Evolutionary conservation across 2,888 invertebrate genomes (phyloP).

Genomic region (Hyalella azteca): DNA sequence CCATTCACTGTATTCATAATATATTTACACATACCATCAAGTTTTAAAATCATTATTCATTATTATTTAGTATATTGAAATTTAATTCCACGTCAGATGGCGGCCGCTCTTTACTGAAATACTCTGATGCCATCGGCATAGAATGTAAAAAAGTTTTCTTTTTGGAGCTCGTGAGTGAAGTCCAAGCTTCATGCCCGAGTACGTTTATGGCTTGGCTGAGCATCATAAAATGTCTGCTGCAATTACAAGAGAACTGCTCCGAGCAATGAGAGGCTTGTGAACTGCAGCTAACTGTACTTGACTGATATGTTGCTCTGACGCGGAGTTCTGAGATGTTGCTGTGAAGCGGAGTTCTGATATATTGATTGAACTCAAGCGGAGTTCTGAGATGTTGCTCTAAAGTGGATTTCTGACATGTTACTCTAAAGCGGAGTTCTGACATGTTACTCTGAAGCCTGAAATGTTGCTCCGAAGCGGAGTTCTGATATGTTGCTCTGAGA

Average conservation of each 20-base stretch:
- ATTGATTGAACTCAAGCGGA: too few species aligned
- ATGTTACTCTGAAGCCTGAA: not conserved
- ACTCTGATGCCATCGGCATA: not conserved
- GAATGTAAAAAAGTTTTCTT: not conserved
- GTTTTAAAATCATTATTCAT: not conserved
- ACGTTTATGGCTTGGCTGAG: not conserved
- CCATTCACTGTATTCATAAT: not conserved
- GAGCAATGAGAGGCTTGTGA: conserved; percentile 2
- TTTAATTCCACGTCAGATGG: not conserved
- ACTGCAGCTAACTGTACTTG: not conserved
- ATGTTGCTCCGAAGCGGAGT: not conserved
- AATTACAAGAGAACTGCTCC: not conserved
- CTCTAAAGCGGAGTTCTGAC: not conserved
- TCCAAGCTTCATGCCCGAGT: not conserved
- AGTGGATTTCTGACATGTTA: not conserved
- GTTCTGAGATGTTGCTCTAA: not conserved
- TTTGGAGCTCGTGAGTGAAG: not conserved
- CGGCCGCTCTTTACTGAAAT: not conserved
- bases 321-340: not conserved
- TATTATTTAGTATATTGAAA: not conserved
- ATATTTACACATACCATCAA: not conserved
- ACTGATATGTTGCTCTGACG: not conserved
- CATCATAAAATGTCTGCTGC: not conserved
- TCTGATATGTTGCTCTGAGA: not conserved
- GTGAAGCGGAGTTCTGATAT: not conserved